These are phyloP conservation scores for Malaclemys terrapin DNA, from an alignment of 2,113 vertebrate species.

Conservation along the genomic window DNA sequence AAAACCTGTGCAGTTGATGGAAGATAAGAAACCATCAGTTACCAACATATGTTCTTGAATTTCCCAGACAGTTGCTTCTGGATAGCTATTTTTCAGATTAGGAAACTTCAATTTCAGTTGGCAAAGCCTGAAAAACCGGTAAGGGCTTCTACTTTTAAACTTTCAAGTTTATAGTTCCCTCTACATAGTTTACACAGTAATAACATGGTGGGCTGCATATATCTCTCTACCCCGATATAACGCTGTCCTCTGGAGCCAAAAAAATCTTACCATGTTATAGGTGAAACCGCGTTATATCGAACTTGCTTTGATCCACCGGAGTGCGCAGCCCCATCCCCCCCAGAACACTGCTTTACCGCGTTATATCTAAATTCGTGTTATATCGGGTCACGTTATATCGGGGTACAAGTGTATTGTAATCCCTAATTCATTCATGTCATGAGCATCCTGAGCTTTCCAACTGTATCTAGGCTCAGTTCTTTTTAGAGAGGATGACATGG, in stretches of 20 bases:
- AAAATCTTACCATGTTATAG: too few species aligned
- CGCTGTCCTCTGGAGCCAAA: too few species aligned
- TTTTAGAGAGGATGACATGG: neutral
- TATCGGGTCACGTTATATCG: too few species aligned
- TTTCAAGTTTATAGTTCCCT: neutral
- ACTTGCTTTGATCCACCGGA: too few species aligned
- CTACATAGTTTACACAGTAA: rapidly evolving
- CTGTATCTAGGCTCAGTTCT: neutral
- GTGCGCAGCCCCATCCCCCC: too few species aligned
- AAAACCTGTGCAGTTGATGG: neutral
- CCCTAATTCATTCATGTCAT: neutral
- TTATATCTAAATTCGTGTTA: too few species aligned
- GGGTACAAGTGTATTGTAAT: neutral
- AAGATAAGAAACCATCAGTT: slow-evolving; percentile 4
- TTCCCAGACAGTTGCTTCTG: neutral
- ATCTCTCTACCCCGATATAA: too few species aligned
- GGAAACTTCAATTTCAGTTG: slow-evolving; percentile 13
- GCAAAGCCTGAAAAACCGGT: slow-evolving; percentile 1
- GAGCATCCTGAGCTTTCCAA: neutral
- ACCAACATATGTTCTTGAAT: neutral
- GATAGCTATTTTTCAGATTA: neutral
- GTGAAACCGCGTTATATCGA: too few species aligned
- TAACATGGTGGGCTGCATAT: rapidly evolving
- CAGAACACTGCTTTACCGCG: too few species aligned
- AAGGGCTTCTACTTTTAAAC: neutral